Evolutionary conservation across 2,888 invertebrate genomes (phyloP), one percentile per base, ranked within the genome.

Genomic region (Acanthoscelides obtectus): DNA sequence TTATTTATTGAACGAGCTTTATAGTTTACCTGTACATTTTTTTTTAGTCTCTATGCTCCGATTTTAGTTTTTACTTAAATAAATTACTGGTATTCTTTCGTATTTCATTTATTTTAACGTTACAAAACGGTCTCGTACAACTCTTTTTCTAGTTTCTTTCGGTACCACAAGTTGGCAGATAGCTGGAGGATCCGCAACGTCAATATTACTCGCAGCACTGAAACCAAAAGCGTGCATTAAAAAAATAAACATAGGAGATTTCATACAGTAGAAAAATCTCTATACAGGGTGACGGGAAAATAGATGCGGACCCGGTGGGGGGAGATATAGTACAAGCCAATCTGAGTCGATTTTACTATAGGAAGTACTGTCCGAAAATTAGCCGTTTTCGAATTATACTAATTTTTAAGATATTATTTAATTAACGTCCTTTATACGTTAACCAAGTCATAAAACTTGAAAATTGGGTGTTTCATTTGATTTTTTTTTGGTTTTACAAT

Each of bases 141-240:
- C 75, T 83, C 82, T 68, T 81, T 81, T 72, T 81, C 80, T 67
- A 83, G 70, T 75, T 81, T 82, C 71, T 79, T 80, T 72, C 82
- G 78, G 72, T 82, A 83, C 84, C 84, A 84, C 69, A 83, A 77
- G 71, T 81, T 80, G 20, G 82, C 76, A 0, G 81, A 79, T 19
- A 83, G 72, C 68, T 82, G 81, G 5, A 81, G 75, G 5, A 82
- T 78, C 73, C 81, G 76, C 20, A 81, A n/a, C 20, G 80, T 81
- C 21, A 83, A 76, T 5, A 82, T 71, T 12, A 79, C 71, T 71
- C 81, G 78, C 45, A 82, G 72, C 17, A 80, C 82, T 81, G 71
- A 73, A 81, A 81, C 71, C 20, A 68, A 66, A 22, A 6, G 21
- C 65, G 19, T 8, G 8, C 63, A 63, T 8, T 63, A 12, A 8